A percentile compares a stretch with the other conserved stretches of the same genome.
phyloP scores from a whole-genome alignment of 2,888 invertebrate genomes.

The Alentia gelatinosa region DNA sequence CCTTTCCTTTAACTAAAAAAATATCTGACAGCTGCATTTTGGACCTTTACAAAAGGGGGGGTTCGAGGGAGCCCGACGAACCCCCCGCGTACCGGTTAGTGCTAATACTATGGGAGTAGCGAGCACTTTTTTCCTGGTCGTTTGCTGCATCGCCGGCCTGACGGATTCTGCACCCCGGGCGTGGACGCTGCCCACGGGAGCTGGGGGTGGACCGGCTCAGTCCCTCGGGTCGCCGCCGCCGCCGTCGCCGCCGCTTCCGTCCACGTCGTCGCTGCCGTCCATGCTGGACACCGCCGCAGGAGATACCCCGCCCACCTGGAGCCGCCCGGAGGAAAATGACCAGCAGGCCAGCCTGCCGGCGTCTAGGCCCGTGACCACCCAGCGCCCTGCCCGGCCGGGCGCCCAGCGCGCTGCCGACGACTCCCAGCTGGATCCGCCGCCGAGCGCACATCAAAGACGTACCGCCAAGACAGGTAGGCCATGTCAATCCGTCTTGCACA shows the following conservation, averaged over 20 bases:
- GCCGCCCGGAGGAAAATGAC: neutral
- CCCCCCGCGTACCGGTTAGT: slow-evolving; percentile 38
- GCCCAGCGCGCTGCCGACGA: neutral
- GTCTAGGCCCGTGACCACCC: neutral
- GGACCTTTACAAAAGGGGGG: slow-evolving; percentile 13
- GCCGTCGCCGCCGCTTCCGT: neutral
- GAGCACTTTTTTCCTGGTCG: slow-evolving; percentile 17
- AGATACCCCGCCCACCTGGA: neutral
- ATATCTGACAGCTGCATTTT: neutral
- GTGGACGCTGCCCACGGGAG: neutral
- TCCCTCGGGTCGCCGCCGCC: neutral
- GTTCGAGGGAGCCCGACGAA: slow-evolving; percentile 42
- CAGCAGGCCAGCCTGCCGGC: neutral
- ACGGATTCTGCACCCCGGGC: neutral
- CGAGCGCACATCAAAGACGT: slow-evolving; percentile 26
- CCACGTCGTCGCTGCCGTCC: neutral
- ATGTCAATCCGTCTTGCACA: slow-evolving; percentile 8
- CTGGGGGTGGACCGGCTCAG: neutral
- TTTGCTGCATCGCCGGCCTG: neutral
- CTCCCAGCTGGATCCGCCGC: neutral
- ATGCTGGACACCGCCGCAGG: neutral
- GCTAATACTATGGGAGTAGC: slow-evolving; percentile 50
- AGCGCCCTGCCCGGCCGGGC: neutral
- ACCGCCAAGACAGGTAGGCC: slow-evolving; percentile 34
- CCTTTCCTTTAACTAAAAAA: neutral